Percentiles rank a stretch among this genome's conserved stretches.
Evolutionary conservation across 2,888 invertebrate genomes (phyloP).

Genomic region (Ochropleura plecta): DNA sequence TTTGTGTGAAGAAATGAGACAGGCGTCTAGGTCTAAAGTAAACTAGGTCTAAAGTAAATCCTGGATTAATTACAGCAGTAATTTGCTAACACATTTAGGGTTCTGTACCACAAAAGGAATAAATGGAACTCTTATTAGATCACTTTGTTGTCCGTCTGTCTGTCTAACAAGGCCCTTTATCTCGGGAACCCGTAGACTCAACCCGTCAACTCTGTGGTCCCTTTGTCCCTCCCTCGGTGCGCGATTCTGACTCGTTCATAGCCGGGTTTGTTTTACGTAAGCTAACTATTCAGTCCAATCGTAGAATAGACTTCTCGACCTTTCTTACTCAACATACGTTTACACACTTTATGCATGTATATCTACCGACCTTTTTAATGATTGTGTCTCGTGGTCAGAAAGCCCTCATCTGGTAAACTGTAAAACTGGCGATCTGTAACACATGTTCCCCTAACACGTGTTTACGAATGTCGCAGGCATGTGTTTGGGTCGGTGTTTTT

Average conservation of each 20-base stretch:
- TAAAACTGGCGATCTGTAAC: conserved; percentile 40
- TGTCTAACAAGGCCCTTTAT: too few relatives aligned
- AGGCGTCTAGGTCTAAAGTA: neutral
- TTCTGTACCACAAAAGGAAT: too few relatives aligned
- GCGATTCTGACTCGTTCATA: too few relatives aligned
- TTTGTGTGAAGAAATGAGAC: neutral
- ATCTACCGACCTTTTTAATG: neutral
- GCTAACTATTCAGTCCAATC: neutral
- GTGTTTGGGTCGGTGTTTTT: neutral
- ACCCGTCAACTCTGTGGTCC: too few relatives aligned
- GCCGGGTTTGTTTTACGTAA: neutral
- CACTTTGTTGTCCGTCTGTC: too few relatives aligned
- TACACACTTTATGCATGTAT: neutral
- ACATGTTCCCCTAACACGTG: conserved; percentile 54
- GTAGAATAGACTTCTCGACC: neutral
- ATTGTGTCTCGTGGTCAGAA: conserved; percentile 32
- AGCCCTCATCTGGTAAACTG: conserved; percentile 46
- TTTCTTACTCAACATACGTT: neutral
- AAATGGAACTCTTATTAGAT: too few relatives aligned
- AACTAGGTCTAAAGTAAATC: neutral
- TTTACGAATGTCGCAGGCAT: conserved; percentile 34
- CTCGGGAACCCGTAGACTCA: too few relatives aligned
- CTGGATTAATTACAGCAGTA: too few relatives aligned
- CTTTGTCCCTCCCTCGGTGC: too few relatives aligned
- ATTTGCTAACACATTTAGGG: too few relatives aligned